Base-by-base conservation (phyloP, 1,140 invertebrate genomes). In the Magallana angulata region DNA sequence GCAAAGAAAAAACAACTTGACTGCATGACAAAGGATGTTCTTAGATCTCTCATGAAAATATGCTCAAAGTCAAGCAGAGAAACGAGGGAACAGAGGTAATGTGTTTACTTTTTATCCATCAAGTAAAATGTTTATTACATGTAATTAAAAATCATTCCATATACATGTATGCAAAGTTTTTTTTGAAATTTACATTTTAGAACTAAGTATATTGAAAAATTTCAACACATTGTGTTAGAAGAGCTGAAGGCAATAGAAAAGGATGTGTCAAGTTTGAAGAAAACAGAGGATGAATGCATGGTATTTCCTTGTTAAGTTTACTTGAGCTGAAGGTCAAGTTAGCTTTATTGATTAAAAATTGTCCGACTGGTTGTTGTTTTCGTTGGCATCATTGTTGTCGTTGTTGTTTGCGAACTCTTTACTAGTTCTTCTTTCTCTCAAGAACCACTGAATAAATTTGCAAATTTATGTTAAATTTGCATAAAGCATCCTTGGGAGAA, bases 201-300 rank as follows among this genome's bases (percentile, higher is more conserved):
- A 82, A 87, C 68, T n/a, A 59, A 24, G 71, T 57, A 76, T 58
- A 48, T 90, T 18, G 48, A 85, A n/a, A 83, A 85, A 18, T 91
- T 88, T 85, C 81, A 87, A 71, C 83, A 85, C 9, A 85, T 83
- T 12, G 59, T 91, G 57, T 18, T 80, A 16, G 59, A 24, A 60
- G 90, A 91, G 71, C 76, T 91, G 36, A 57, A 30, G 36, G 64
- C 30, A 18, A 24, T 91, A 30, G 90, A 91, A 62, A 87, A 88
- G 82, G 90, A 91, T 82, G 83, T 91, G 8, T n/a, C 83, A 60
- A 57, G 57, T 12, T 30, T 91, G n/a, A 88, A 85, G 30, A 83
- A 89, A 58, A 68, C 87, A 36, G 90, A 91, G 59, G 86, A 88
- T 16, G 88, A 87, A 62, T 60, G 87, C 2, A 62, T 89, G 85